These are phyloP conservation scores for Sebastes iracundus DNA, from an alignment of 2,797 vertebrate species.

Conservation along the genomic window DNA sequence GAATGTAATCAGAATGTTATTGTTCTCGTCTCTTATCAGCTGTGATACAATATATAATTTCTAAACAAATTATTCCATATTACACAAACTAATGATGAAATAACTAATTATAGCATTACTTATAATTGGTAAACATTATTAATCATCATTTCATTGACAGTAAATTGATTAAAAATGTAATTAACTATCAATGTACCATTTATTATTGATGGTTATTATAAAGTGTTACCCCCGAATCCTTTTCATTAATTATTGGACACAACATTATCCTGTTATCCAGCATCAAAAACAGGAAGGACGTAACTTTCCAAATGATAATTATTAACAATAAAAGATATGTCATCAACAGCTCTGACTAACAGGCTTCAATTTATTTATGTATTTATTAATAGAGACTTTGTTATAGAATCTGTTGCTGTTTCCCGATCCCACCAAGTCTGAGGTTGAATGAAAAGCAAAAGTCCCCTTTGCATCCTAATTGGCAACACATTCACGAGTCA, in stretches of 20 bases:
- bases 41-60: no score
- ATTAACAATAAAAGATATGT: neutral
- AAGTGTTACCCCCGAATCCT: no score
- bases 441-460: constrained; percentile 25
- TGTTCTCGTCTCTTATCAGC: no score
- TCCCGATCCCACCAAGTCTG: neutral
- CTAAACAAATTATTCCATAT: no score
- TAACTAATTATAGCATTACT: no score
- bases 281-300: neutral
- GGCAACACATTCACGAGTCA: constrained; percentile 30
- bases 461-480: constrained; percentile 34
- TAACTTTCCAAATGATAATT: neutral
- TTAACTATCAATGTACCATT: no score
- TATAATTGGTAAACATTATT: no score
- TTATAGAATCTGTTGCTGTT: neutral
- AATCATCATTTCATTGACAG: no score
- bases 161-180: fast-evolving
- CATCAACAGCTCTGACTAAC: neutral
- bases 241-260: neutral
- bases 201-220: no score
- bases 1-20: no score
- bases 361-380: neutral
- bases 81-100: no score
- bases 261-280: neutral
- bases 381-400: neutral